These are phyloP conservation scores for Enteromius paludinosus DNA, from an alignment of 2,797 vertebrate species.

Conservation along the genomic window DNA sequence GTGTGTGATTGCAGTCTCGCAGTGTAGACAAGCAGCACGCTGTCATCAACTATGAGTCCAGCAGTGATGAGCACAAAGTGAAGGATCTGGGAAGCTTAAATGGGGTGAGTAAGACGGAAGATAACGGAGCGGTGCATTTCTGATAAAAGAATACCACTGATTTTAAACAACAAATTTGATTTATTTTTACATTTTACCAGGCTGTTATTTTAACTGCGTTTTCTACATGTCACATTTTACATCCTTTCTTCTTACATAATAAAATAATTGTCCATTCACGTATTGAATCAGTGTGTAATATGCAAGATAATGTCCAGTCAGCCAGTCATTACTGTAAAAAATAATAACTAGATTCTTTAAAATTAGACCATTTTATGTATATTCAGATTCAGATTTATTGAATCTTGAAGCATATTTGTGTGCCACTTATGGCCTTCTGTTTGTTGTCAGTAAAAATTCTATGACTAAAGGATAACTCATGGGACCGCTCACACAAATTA, in stretches of 20 bases:
- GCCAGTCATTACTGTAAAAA: neutral
- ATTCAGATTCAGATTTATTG: neutral
- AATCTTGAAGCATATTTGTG: neutral
- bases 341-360: neutral
- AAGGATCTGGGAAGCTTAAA: conserved; percentile 98
- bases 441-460: conserved; percentile 28
- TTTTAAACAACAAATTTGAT: neutral
- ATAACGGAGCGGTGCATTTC: neutral
- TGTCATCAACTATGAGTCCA: conserved; percentile 95
- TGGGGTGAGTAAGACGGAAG: conserved; percentile 84
- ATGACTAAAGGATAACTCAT: conserved; percentile 63
- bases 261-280: neutral
- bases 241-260: neutral
- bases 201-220: neutral
- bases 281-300: neutral
- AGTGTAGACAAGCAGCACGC: conserved; percentile 99
- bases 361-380: neutral
- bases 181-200: neutral
- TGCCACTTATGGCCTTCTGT: neutral
- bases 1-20: conserved; percentile 79
- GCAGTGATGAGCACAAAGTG: conserved; percentile 92
- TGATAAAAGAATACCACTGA: neutral
- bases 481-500: conserved; percentile 64
- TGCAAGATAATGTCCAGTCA: neutral
- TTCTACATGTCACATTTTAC: neutral